Evolutionary conservation across 2,797 vertebrate genomes (phyloP), one percentile per base, ranked within the genome.

Genomic region (Etheostoma nigrum): DNA sequence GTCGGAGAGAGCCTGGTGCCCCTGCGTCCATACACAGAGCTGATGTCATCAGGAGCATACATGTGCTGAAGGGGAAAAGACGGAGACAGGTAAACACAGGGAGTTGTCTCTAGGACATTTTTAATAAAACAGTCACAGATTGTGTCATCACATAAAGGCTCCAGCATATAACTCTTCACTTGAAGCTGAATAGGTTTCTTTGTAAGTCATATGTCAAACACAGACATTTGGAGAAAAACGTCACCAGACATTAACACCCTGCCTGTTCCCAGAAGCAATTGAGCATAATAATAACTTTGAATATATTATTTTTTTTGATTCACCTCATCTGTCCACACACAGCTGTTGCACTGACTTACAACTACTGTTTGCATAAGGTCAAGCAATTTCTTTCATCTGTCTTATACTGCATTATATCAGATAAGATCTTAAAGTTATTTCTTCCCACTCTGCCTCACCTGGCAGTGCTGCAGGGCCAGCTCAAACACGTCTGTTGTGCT

Each of bases 401-500:
- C 45, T 72, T 23, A 30, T 30, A 58, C 33, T 23, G 60, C 33
- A 14, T 79, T 25, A 30, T 48, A 63, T 74, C 30, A 76, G 42
- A 73, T 70, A 47, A 64, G 19, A 59, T 19, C 36, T 23, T 45
- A 36, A 53, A 57, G 10, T 45, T 16, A 59, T 51, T 57, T 30
- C 2, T 44, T 42, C 33, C 2, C 9, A 13, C 16, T 7, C 11
- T 10, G 16, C 14, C 84, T 89, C 83, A 98, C 97, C 96, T 93
- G 95, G 86, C 96, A 97, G 92, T 97, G 94, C 79, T 89, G 94
- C 76, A 97, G 90, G 1, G 87, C 94, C 52, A 97, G 89, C 21
- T 96, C 83, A 42, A 97, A 97, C 55, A 97, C 96, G 0, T 91
- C 85, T 0, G 96, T 97, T 0, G 94, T 97, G 93, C 95, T 97